phyloP scores from a whole-genome alignment of 2,888 invertebrate species.

The Drosophila paramelanica region DNA sequence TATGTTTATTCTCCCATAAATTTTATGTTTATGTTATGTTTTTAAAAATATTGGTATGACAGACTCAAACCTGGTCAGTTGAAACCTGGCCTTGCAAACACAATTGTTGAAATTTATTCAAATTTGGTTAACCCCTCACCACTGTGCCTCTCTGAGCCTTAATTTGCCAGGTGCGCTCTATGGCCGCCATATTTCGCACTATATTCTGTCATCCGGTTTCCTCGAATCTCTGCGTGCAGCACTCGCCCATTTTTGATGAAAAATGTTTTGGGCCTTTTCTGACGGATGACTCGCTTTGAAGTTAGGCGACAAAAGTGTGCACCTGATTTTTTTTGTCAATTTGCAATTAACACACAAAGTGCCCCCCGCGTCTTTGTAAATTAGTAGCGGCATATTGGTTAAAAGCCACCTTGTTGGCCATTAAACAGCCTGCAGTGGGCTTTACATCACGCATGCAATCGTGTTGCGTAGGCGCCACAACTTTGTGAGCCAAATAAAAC shows the following conservation, averaged over 20 bases:
- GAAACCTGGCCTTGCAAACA: no score
- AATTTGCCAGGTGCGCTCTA: background rate
- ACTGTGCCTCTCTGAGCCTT: background rate
- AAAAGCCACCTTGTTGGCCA: conserved; percentile 50
- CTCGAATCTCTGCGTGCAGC: conserved; percentile 15
- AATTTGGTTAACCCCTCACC: background rate
- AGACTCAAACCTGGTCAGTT: no score
- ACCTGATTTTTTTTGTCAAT: conserved; percentile 39
- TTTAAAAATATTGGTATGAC: background rate
- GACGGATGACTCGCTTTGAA: conserved; percentile 33
- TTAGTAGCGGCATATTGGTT: conserved; percentile 54
- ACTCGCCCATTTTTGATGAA: conserved; percentile 42
- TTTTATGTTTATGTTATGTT: background rate
- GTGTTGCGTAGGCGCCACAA: conserved; percentile 54
- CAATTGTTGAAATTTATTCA: background rate
- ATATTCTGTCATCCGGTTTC: conserved; percentile 6
- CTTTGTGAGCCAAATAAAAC: conserved; percentile 40
- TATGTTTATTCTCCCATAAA: no score
- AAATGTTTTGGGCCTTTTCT: conserved; percentile 28
- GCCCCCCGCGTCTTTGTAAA: conserved; percentile 28
- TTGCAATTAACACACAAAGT: conserved; percentile 48
- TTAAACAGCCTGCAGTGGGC: conserved; percentile 45
- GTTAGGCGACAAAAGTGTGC: conserved; percentile 50
- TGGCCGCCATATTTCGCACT: conserved; percentile 9
- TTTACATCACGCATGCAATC: conserved; percentile 61